These are phyloP conservation scores for Meteorus cinctellus DNA, from an alignment of 2,888 invertebrate genomes.

Conservation along the genomic window DNA sequence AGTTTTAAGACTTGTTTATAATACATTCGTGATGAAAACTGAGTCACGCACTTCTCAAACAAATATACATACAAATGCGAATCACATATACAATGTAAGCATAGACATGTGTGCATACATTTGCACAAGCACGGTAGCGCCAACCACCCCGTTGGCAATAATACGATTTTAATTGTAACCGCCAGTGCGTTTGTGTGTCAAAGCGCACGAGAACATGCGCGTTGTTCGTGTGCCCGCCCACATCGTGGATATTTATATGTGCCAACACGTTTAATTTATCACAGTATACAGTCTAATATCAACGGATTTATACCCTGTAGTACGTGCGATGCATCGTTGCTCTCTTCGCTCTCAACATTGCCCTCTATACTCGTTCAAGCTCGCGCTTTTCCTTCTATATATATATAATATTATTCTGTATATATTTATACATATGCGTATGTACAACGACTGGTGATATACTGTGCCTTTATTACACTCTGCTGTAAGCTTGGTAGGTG, in stretches of 20 bases:
- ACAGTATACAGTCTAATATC: slow-evolving; percentile 57
- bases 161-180: slow-evolving; percentile 53
- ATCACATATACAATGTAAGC: not conserved
- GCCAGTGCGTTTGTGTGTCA: slow-evolving; percentile 56
- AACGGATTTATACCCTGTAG: slow-evolving; percentile 52
- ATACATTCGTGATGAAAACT: slow-evolving; percentile 29
- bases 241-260: slow-evolving; percentile 57
- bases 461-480: slow-evolving; percentile 48
- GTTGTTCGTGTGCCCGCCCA: slow-evolving; percentile 56
- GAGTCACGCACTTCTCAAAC: slow-evolving; percentile 35
- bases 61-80: slow-evolving; percentile 17
- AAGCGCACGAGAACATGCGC: slow-evolving; percentile 44
- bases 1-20: slow-evolving; percentile 29
- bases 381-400: slow-evolving; percentile 29
- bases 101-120: not conserved
- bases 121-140: slow-evolving; percentile 5
- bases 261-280: slow-evolving; percentile 63
- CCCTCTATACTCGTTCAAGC: slow-evolving; percentile 34
- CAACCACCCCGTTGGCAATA: slow-evolving; percentile 43
- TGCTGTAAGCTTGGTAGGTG: slow-evolving; percentile 32
- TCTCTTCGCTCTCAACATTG: slow-evolving; percentile 17
- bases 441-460: slow-evolving; percentile 46
- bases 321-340: slow-evolving; percentile 27
- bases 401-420: slow-evolving; percentile 11
- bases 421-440: not conserved